Evolutionary conservation across 2,888 invertebrate genomes (phyloP).

Genomic region (Nemotelus pantherinus): DNA sequence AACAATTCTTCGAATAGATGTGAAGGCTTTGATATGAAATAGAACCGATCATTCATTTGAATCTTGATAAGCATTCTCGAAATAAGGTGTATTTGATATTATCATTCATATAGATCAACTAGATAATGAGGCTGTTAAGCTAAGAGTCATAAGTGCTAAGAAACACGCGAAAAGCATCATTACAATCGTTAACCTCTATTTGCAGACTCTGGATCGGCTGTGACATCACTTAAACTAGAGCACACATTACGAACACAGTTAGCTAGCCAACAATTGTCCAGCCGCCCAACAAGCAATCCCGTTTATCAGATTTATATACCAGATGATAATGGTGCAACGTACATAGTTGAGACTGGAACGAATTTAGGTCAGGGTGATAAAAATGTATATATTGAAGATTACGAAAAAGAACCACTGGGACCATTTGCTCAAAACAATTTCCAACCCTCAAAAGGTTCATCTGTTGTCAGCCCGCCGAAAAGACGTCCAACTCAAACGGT

Average conservation of each 20-base stretch:
- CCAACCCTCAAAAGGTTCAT: not conserved
- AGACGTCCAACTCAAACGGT: not conserved
- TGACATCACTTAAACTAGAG: conserved; percentile 62
- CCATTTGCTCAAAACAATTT: not conserved
- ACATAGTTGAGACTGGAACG: not conserved
- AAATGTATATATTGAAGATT: not conserved
- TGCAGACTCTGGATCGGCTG: conserved; percentile 59
- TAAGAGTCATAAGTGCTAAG: too few species aligned
- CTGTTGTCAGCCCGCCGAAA: not conserved
- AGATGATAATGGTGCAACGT: not conserved
- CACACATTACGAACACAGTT: conserved; percentile 54
- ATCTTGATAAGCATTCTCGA: too few species aligned
- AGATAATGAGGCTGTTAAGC: too few species aligned
- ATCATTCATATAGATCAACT: too few species aligned
- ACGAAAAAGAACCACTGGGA: too few species aligned
- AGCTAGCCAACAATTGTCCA: conserved; percentile 18
- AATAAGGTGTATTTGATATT: too few species aligned
- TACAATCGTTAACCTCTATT: not conserved
- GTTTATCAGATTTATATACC: conserved; percentile 18
- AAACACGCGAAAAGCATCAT: too few species aligned
- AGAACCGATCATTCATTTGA: too few species aligned
- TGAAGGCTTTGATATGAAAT: too few species aligned
- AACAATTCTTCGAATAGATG: too few species aligned
- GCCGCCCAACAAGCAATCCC: not conserved
- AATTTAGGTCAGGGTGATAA: not conserved